Conservation (phyloP, 2,113 vertebrate species). For the Protomyctophum bolini region DNA sequence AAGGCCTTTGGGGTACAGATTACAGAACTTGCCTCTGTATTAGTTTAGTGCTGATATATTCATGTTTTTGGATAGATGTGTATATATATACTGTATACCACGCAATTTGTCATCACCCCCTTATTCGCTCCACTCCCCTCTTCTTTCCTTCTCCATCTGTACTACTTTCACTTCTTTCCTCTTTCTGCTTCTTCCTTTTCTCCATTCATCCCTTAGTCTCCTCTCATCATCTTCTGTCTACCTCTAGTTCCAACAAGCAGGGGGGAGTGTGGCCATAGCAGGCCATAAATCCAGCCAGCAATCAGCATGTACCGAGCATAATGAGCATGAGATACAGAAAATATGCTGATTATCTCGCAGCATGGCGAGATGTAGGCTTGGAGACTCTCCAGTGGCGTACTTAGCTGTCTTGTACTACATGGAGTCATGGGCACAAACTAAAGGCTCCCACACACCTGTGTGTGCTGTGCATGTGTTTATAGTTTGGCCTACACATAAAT, state of each 20-base stretch:
- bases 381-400: slow-evolving; percentile 44
- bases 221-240: slow-evolving; percentile 19
- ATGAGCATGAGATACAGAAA: slow-evolving; percentile 70
- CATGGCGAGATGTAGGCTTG: slow-evolving; percentile 37
- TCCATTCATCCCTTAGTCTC: slow-evolving; percentile 14
- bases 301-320: slow-evolving; percentile 57
- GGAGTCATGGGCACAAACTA: neutral
- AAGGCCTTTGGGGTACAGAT: no score
- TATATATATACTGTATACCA: no score
- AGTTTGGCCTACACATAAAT: neutral
- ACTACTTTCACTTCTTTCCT: neutral
- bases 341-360: slow-evolving; percentile 66
- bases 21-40: no score
- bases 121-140: slow-evolving; percentile 1
- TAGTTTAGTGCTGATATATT: no score
- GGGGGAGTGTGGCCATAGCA: slow-evolving; percentile 49
- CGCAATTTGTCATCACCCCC: no score
- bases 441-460: no score
- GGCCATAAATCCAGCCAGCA: slow-evolving; percentile 71
- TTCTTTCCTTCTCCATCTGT: neutral
- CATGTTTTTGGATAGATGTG: no score
- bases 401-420: slow-evolving; percentile 38
- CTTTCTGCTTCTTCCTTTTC: slow-evolving; percentile 13
- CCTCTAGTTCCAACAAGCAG: slow-evolving; percentile 34
- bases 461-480: neutral